Conservation (phyloP, 35 echinoderm and acorn worm species). For the Ptychodera flava region DNA sequence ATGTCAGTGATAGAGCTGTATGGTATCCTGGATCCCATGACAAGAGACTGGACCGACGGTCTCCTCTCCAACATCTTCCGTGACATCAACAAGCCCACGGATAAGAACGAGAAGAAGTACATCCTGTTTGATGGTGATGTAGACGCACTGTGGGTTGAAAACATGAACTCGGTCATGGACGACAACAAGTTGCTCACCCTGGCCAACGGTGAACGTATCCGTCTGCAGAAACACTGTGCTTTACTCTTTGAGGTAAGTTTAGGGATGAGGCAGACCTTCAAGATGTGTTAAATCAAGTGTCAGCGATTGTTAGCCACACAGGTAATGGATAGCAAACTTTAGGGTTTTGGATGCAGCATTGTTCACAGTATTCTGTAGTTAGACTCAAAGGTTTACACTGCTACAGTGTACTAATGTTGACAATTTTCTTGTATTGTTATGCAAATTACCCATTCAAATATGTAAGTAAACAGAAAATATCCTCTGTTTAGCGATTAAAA, state of each 20-base stretch:
- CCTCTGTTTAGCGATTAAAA: too few relatives aligned
- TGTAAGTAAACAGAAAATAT: too few relatives aligned
- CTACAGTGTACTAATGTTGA: too few relatives aligned
- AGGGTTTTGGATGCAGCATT: too few relatives aligned
- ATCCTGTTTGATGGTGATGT: constrained; percentile 98
- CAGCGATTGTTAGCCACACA: too few relatives aligned
- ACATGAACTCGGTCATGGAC: constrained; percentile 99
- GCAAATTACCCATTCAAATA: too few relatives aligned
- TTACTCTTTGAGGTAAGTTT: constrained; percentile 87
- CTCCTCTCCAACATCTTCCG: constrained; percentile 99
- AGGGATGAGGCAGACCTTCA: neutral
- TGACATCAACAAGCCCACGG: constrained; percentile 97
- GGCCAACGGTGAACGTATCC: constrained; percentile 96
- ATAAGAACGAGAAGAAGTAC: constrained; percentile 98
- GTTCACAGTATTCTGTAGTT: too few relatives aligned
- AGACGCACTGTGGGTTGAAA: constrained; percentile 93
- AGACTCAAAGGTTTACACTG: too few relatives aligned
- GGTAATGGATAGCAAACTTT: too few relatives aligned
- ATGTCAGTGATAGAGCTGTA: constrained; percentile 96
- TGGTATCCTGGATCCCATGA: constrained; percentile 75
- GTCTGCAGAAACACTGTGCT: constrained; percentile 96
- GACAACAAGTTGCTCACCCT: constrained; percentile 91
- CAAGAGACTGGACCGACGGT: constrained; percentile 95
- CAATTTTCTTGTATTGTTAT: too few relatives aligned
- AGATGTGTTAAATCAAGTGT: neutral